phyloP scores from a whole-genome alignment of 2,113 vertebrate genomes.

The Glaucomys volans region DNA sequence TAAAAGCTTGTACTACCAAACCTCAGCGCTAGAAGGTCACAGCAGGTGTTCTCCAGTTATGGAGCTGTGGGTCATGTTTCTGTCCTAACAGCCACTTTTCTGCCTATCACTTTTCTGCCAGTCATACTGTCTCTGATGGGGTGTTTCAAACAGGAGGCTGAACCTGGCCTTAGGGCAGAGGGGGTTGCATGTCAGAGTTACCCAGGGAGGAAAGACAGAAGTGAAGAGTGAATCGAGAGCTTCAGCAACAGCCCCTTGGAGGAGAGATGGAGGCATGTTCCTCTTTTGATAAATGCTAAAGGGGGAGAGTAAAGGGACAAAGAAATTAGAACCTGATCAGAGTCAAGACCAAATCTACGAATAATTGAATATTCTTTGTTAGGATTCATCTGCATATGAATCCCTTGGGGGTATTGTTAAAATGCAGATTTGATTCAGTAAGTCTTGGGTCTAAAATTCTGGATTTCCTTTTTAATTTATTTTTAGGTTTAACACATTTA shows the following conservation, averaged over 20 bases:
- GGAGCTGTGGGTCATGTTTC: neutral
- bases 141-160: neutral
- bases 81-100: neutral
- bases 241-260: neutral
- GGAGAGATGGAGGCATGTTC: neutral
- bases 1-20: neutral
- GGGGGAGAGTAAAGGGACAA: neutral
- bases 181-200: neutral
- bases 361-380: neutral
- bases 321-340: neutral
- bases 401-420: neutral
- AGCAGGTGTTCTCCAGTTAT: neutral
- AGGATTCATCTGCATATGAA: neutral
- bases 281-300: neutral
- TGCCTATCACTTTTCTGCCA: neutral
- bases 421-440: neutral
- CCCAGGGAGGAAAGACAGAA: neutral
- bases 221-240: neutral
- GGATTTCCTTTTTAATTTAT: neutral
- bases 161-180: too few species aligned
- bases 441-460: neutral
- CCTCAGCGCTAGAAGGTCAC: neutral
- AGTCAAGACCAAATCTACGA: neutral
- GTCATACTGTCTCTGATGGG: fast-evolving
- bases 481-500: neutral